Percentiles rank a stretch among this genome's conserved stretches.
Conservation (phyloP, 1,140 invertebrate species). For the Danaus plexippus region DNA sequence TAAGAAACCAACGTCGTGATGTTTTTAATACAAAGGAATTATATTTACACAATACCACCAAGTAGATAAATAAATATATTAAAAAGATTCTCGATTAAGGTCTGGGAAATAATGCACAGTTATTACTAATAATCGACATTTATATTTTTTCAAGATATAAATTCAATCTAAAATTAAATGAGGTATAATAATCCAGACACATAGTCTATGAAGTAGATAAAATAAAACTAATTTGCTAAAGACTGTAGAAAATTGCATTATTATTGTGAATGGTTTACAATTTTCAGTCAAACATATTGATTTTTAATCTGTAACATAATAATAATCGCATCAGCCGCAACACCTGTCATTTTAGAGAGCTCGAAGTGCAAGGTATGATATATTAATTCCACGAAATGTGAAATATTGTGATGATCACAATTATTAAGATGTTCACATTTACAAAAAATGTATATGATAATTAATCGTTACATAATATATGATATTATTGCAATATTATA, state of each 20-base stretch:
- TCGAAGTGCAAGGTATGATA: slow-evolving; percentile 25
- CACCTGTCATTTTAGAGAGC: slow-evolving; percentile 43
- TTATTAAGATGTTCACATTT: slow-evolving; percentile 3
- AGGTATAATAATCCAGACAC: slow-evolving; percentile 63
- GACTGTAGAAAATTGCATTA: too few relatives aligned
- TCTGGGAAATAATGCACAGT: slow-evolving; percentile 46
- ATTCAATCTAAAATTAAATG: slow-evolving; percentile 64
- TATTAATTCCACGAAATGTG: slow-evolving; percentile 20
- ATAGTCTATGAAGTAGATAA: slow-evolving; percentile 19
- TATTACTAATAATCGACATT: slow-evolving; percentile 53
- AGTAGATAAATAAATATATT: not conserved
- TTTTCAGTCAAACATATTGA: slow-evolving; percentile 7
- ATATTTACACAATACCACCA: too few relatives aligned
- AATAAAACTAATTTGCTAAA: not conserved
- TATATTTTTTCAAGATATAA: slow-evolving; percentile 62
- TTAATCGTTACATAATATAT: slow-evolving; percentile 13
- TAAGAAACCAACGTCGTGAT: not conserved
- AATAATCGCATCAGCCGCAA: slow-evolving; percentile 21
- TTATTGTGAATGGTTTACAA: too few relatives aligned
- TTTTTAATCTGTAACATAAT: slow-evolving; percentile 29
- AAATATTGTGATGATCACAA: slow-evolving; percentile 35
- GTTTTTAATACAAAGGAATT: not conserved
- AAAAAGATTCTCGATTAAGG: slow-evolving; percentile 17
- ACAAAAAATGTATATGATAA: not conserved
- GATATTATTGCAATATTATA: slow-evolving; percentile 30